Base-by-base conservation (phyloP, 2,888 invertebrate genomes). In the Aspidiotus rigidus region DNA sequence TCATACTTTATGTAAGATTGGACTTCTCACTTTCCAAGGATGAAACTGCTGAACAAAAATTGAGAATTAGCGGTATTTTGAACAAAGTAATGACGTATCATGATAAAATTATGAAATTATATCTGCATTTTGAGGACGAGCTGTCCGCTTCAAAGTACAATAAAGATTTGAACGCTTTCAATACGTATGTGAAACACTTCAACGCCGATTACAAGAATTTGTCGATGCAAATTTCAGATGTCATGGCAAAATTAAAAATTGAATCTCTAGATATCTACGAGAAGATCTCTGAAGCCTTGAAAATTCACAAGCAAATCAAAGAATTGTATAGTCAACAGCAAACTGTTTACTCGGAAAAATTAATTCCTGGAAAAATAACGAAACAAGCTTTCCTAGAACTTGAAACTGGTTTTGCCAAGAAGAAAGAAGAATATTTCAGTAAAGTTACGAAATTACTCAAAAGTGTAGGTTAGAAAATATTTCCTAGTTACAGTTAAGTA, bases 1-100 rank as follows among this genome's bases (percentile, higher is more conserved):
- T 97, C 70, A 95, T 99, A 77, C 81, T 97, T 75, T 95, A 94
- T 80, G 92, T 96, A 72, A 85, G 98, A 74, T 82, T 98, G 77
- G 98, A 99, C 81, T 97, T 99, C 15, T 71, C 72, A 9, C 60
- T 72, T 13, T 62, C 71, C 15, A 70, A 66, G 41, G 72, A 71
- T 61, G 71, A 69, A 62, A 39, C 57, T 7, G 69, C 62, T 54
- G 71, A 72, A 70, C 69, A 69, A 41, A 71, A 69, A 39, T 61
- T 80, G 41, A 75, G 80, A 15, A 77, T 80, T 64, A 79, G 79
- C 59, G 80, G 80, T 1, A 77, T 79, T 15, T 78, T 81, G 70
- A 85, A 85, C 74, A 81, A 82, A 72, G 80, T 85, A 3, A 78
- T 84, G 70, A 79, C 79, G 44, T 80, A 81, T 41, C 85, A 86